A percentile compares a stretch with the other conserved stretches of the same genome.
Evolutionary conservation across 1,140 invertebrate species (phyloP).

Genomic region (Sipha flava): DNA sequence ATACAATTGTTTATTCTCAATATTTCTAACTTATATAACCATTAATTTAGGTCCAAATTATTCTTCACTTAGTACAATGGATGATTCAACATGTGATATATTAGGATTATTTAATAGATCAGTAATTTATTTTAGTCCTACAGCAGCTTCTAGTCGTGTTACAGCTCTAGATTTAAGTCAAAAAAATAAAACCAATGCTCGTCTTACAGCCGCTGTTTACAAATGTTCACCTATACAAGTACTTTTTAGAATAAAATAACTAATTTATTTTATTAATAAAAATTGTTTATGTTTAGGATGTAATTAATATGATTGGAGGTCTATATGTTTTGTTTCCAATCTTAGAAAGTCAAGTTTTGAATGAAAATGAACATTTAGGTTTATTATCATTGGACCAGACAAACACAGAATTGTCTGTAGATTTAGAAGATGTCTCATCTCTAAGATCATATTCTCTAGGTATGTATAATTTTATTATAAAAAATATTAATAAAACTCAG

Average conservation of each 20-base stretch:
- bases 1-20: background rate
- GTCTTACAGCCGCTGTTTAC: background rate
- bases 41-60: slow-evolving; percentile 26
- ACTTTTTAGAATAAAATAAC: background rate
- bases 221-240: slow-evolving; percentile 27
- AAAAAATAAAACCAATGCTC: slow-evolving; percentile 18
- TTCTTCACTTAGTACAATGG: slow-evolving; percentile 21
- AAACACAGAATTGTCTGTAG: background rate
- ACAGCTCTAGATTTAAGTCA: slow-evolving; percentile 21
- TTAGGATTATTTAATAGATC: slow-evolving; percentile 20
- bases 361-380: slow-evolving; percentile 21
- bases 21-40: background rate
- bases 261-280: slow-evolving; percentile 1
- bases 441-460: slow-evolving; percentile 7
- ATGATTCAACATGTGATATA: slow-evolving; percentile 10
- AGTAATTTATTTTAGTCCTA: slow-evolving; percentile 23
- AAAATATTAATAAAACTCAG: too few relatives aligned
- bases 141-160: background rate
- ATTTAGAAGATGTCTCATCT: slow-evolving; percentile 23
- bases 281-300: slow-evolving; percentile 45
- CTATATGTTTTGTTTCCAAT: slow-evolving; percentile 54
- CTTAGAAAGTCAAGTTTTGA: slow-evolving; percentile 46
- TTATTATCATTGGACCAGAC: slow-evolving; percentile 16
- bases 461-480: background rate
- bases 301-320: slow-evolving; percentile 52